Base-by-base conservation (phyloP, 2,113 vertebrate species). In the Callaeas wilsoni region DNA sequence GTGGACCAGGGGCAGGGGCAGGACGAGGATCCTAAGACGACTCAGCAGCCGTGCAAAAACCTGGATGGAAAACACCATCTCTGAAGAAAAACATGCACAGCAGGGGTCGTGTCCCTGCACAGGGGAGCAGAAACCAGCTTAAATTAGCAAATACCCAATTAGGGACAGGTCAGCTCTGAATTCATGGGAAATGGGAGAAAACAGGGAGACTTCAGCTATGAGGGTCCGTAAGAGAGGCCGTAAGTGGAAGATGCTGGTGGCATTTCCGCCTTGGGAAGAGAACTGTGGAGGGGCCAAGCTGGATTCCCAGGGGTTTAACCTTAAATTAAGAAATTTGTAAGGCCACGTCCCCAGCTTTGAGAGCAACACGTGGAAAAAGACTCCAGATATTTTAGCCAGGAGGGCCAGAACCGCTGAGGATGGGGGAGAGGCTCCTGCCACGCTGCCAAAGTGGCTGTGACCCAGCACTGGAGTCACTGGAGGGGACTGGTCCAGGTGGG, bases 371-470 rank as follows among this genome's bases (percentile, higher is more conserved):
- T 9, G 20, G 29, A 32, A 70, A 25, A 67, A 63, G 37, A 12
- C 3, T 4, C 0, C 0, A 71, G n/a, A 13, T 7, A 7, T 10
- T n/a, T 60, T 9, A 25, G 16, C 4, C 6, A 35, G 56, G 41
- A 32, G 41, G 23, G 50, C 15, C 39, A 29, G 20, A 76, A 16
- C 1, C 0, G 0, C 2, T 29, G 22, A 26, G 37, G 17, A 4
- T 1, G 22, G 19, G n/a, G 50, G 22, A 49, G 14, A 87, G 15
- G 8, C 39, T 30, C 56, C 60, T 46, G 64, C 19, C 35, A 19
- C 0, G 5, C 27, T 47, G 62, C 56, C 42, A 60, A 42, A 55
- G 16, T 6, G 25, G 64, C n/a, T 76, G 4, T 4, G 25, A 46
- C 4, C 16, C 57, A 63, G 44, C 9, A 14, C 13, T 20, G 42